These are phyloP conservation scores for Gopherus evgoodei DNA, from an alignment of 2,113 vertebrate genomes.

Conservation along the genomic window DNA sequence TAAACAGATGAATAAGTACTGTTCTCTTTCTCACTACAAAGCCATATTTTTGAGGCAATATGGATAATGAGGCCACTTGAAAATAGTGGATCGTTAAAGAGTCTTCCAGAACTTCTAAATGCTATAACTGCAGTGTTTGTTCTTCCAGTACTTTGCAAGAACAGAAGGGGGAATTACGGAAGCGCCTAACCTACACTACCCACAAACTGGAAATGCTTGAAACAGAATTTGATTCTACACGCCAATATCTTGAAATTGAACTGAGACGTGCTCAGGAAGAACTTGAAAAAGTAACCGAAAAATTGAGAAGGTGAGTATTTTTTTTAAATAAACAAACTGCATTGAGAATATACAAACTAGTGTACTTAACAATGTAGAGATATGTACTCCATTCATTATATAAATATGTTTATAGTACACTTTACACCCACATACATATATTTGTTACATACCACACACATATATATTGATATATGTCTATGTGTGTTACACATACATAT, in stretches of 20 bases:
- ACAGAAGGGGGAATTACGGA: conserved; percentile 97
- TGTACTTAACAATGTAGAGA: not conserved
- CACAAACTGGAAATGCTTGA: conserved; percentile 97
- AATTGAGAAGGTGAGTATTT: conserved; percentile 89
- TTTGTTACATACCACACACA: not conserved
- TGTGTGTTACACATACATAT: not conserved
- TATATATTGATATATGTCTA: not conserved
- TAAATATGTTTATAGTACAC: not conserved
- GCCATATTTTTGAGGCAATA: not conserved
- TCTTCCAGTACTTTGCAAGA: conserved; percentile 91
- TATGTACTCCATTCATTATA: not conserved
- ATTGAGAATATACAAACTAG: not conserved
- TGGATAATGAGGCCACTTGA: not conserved
- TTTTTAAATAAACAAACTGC: not conserved
- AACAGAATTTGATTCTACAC: conserved; percentile 93
- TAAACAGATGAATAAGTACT: conserved; percentile 28
- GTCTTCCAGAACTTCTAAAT: conserved; percentile 43
- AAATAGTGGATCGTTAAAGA: conserved; percentile 40
- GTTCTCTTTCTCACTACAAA: conserved; percentile 39
- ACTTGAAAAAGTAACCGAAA: conserved; percentile 96
- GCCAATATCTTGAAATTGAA: conserved; percentile 96
- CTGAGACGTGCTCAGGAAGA: conserved; percentile 94
- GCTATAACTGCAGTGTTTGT: conserved; percentile 74
- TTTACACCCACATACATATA: not conserved
- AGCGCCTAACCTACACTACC: conserved; percentile 92